Evolutionary conservation across 2,797 vertebrate genomes (phyloP).

Genomic region (Luscinia megarhynchos): DNA sequence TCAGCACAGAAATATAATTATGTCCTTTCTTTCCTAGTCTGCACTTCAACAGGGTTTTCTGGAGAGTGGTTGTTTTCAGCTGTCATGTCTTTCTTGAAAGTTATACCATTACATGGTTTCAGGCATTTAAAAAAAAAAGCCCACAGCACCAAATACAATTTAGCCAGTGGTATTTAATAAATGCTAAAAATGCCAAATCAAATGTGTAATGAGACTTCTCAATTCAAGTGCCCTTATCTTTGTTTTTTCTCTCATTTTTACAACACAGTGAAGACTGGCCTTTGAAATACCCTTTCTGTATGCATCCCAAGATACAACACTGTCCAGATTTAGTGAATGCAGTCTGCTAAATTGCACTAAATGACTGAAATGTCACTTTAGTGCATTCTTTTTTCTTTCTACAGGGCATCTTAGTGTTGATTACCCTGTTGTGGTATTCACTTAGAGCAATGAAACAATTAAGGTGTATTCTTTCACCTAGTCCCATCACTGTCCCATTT

Average conservation of each 20-base stretch:
- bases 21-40: background rate
- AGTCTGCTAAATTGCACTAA: background rate
- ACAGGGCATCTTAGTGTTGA: background rate
- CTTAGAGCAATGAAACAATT: background rate
- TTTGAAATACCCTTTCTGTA: conserved; percentile 4
- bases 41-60: background rate
- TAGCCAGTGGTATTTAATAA: background rate
- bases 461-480: background rate
- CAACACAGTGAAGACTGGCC: background rate
- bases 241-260: conserved; percentile 16
- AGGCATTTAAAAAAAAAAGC: background rate
- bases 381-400: background rate
- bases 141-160: background rate
- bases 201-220: background rate
- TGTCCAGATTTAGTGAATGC: background rate
- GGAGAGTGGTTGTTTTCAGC: background rate
- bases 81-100: background rate
- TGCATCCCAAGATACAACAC: background rate
- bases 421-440: background rate
- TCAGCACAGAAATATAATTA: background rate
- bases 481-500: background rate
- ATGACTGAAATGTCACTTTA: background rate
- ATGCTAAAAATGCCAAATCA: conserved; percentile 53
- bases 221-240: background rate
- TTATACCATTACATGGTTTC: background rate